Evolutionary conservation across 2,113 vertebrate genomes (phyloP).

Genomic region (Syngnathoides biaculeatus): DNA sequence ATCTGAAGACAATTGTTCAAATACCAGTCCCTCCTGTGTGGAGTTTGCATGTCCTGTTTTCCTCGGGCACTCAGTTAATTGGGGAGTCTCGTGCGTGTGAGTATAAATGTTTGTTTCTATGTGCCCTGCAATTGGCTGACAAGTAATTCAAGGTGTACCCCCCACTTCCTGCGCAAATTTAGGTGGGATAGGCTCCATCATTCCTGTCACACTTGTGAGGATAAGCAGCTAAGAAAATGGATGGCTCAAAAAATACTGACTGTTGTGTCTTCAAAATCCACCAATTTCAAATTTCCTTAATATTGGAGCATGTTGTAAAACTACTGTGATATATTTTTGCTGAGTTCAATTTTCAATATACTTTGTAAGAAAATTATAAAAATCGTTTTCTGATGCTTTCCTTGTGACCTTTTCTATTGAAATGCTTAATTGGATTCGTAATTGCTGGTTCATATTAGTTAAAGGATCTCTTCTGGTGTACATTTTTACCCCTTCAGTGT

Average conservation of each 20-base stretch:
- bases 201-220: too few species aligned
- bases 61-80: too few species aligned
- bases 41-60: too few species aligned
- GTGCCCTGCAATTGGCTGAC: too few species aligned
- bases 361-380: neutral
- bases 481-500: slow-evolving; percentile 1
- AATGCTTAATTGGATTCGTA: slow-evolving; percentile 13
- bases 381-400: neutral
- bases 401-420: slow-evolving; percentile 11
- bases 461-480: neutral
- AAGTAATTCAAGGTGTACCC: too few species aligned
- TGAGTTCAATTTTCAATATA: neutral
- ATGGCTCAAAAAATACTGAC: neutral
- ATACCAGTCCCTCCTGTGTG: too few species aligned
- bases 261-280: neutral
- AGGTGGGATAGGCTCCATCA: too few species aligned
- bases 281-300: neutral
- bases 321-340: neutral
- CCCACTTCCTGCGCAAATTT: too few species aligned
- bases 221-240: too few species aligned
- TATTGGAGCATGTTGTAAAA: neutral
- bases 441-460: slow-evolving; percentile 10
- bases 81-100: too few species aligned
- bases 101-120: too few species aligned
- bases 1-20: too few species aligned